A percentile compares a stretch with the other conserved stretches of the same genome.
These are phyloP conservation scores for Drosophila melanocephala DNA, from an alignment of 2,888 invertebrate species.

Conservation along the genomic window DNA sequence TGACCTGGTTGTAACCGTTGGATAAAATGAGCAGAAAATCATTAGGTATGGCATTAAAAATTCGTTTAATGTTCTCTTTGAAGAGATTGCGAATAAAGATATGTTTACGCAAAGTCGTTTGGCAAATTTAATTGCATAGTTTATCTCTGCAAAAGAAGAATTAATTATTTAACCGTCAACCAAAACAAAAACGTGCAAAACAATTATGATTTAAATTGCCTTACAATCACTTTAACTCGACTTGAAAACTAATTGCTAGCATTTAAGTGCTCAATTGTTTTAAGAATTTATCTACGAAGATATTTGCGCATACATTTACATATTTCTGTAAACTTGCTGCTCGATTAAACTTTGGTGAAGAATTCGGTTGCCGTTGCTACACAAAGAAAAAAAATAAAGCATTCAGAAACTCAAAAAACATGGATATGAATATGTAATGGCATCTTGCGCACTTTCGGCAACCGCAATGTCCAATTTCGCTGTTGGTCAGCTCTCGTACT, in stretches of 20 bases:
- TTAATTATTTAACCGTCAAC: neutral
- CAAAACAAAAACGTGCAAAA: neutral
- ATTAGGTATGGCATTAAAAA: neutral
- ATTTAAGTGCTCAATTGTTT: conserved; percentile 9
- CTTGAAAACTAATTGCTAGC: conserved; percentile 3
- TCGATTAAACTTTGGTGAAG: conserved; percentile 59
- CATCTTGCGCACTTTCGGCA: conserved; percentile 49
- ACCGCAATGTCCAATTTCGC: conserved; percentile 76
- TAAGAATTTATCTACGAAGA: conserved; percentile 2
- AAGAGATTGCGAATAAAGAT: neutral
- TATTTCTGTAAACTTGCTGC: conserved; percentile 42
- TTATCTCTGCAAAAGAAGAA: neutral
- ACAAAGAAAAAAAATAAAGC: neutral
- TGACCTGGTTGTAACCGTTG: conserved; percentile 87
- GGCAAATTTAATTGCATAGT: neutral
- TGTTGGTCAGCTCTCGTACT: conserved; percentile 56
- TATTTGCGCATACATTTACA: conserved; percentile 51
- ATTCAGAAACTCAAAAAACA: conserved; percentile 53
- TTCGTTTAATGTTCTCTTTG: neutral
- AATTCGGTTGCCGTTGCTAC: conserved; percentile 19
- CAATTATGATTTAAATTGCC: neutral
- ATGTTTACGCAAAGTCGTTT: neutral
- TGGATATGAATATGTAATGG: conserved; percentile 77
- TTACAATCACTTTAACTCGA: conserved; percentile 3
- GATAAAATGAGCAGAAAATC: conserved; percentile 6